phyloP scores from a whole-genome alignment of 2,113 vertebrate species.

The Colaptes auratus region DNA sequence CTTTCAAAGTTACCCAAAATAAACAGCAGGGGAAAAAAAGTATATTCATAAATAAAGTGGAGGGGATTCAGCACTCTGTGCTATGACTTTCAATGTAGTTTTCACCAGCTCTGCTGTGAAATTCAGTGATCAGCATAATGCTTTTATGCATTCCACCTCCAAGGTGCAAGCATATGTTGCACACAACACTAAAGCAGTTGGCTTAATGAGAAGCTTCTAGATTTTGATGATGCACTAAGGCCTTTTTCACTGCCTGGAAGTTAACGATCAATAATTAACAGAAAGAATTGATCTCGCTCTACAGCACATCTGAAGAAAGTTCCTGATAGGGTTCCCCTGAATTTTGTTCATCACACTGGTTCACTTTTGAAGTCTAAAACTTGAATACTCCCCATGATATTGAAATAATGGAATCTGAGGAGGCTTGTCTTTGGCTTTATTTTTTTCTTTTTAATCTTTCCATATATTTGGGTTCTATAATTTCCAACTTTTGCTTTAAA shows the following conservation, averaged over 20 bases:
- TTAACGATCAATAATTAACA: constrained; percentile 1
- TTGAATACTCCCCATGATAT: not conserved
- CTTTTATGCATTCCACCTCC: not conserved
- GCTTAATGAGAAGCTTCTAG: not conserved
- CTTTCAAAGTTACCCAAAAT: not conserved
- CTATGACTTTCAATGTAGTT: not conserved
- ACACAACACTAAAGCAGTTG: not conserved
- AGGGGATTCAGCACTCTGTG: not conserved
- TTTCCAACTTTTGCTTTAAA: not conserved
- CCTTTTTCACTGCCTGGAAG: not conserved
- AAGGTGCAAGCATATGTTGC: not conserved
- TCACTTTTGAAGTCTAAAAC: not conserved
- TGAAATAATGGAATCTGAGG: not conserved
- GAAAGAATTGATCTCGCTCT: not conserved
- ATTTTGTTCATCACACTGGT: not conserved
- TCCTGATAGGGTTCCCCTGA: not conserved
- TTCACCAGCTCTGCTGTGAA: not conserved
- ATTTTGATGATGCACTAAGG: not conserved
- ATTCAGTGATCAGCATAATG: not conserved
- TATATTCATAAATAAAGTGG: not conserved
- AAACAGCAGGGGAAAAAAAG: not conserved
- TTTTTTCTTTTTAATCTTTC: not conserved
- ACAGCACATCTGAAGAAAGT: not conserved
- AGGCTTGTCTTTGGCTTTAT: not conserved
- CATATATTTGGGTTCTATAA: not conserved